Percentiles rank a stretch among this genome's conserved stretches.
These are phyloP conservation scores for Acronicta aceris DNA, from an alignment of 2,888 invertebrate genomes.

Conservation along the genomic window DNA sequence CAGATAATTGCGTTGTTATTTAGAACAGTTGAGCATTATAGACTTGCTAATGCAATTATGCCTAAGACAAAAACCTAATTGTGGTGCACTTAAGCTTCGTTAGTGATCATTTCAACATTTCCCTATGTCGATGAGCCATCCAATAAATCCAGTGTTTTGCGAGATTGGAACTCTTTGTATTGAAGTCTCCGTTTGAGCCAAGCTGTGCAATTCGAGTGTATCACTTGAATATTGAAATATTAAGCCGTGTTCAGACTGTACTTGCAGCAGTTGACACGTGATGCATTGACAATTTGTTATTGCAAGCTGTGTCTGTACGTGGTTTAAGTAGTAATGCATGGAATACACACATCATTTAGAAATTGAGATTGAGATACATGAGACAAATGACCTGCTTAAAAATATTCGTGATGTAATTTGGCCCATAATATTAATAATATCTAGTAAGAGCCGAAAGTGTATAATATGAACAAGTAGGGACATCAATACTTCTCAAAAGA, in stretches of 20 bases:
- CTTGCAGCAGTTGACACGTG: conserved; percentile 28
- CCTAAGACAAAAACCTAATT: conserved; percentile 5
- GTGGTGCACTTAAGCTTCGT: conserved; percentile 7
- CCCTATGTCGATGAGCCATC: conserved; percentile 11
- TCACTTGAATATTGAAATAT: conserved; percentile 53
- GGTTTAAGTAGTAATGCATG: conserved; percentile 12
- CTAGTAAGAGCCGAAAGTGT: no score
- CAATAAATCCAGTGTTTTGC: conserved; percentile 38
- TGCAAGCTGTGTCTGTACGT: conserved; percentile 35
- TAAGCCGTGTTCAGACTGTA: conserved; percentile 30
- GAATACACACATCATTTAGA: background rate
- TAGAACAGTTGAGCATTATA: background rate
- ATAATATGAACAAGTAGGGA: no score
- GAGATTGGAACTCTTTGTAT: conserved; percentile 45
- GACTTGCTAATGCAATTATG: background rate
- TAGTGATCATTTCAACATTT: conserved; percentile 9
- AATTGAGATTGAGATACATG: no score
- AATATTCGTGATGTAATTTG: no score
- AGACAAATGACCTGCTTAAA: no score
- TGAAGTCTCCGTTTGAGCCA: conserved; percentile 24
- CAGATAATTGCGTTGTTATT: background rate
- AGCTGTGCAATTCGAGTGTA: conserved; percentile 25
- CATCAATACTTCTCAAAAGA: no score
- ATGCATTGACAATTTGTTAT: conserved; percentile 32
- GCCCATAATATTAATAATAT: no score